A percentile compares a stretch with the other conserved stretches of the same genome.
Evolutionary conservation across 2,113 vertebrate species (phyloP).

Genomic region (Micronisus gabar): DNA sequence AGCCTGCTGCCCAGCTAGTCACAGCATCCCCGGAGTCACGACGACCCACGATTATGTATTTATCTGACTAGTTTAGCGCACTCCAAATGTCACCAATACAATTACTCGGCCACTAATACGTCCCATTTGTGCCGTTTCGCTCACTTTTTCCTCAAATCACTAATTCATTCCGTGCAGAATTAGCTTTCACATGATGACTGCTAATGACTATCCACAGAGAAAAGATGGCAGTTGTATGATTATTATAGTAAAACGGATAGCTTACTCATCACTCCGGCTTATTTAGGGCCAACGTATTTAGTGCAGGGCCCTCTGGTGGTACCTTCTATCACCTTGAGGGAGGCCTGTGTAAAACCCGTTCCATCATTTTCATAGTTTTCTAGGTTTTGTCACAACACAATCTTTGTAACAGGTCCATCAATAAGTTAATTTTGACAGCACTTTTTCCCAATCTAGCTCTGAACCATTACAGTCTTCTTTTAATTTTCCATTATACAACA

Average conservation of each 20-base stretch:
- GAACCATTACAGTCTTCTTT: background rate
- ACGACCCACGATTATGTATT: background rate
- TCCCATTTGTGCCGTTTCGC: background rate
- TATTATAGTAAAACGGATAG: background rate
- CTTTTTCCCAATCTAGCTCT: background rate
- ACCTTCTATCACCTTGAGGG: background rate
- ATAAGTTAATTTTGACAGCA: background rate
- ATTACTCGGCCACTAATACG: background rate
- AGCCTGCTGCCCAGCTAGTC: background rate
- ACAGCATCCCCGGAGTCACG: background rate
- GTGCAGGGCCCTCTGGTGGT: constrained; percentile 51
- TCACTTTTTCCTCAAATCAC: background rate
- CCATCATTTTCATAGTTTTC: rapidly evolving
- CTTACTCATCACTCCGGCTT: background rate
- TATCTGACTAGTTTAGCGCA: background rate
- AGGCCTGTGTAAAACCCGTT: background rate
- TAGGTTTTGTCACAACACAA: background rate
- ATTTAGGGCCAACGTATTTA: background rate
- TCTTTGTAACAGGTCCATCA: background rate
- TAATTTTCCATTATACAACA: background rate
- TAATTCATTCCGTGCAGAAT: background rate
- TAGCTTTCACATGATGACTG: background rate
- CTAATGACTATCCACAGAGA: background rate
- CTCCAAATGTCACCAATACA: background rate
- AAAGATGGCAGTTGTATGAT: constrained; percentile 23